Base-by-base conservation (phyloP, 1,140 invertebrate genomes). In the Parapsyche elsis region DNA sequence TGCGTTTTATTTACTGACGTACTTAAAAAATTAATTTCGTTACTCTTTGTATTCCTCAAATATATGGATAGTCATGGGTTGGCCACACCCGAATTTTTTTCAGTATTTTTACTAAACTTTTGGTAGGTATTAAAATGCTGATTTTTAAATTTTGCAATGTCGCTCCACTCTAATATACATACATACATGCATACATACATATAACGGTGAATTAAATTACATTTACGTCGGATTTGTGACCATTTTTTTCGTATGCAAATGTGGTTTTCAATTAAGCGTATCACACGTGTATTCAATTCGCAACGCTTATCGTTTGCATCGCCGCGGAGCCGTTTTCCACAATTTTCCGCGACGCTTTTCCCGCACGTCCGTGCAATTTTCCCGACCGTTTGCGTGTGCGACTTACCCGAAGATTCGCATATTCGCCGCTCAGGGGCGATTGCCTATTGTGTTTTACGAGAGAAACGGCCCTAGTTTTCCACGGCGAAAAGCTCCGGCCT, bases 391-490 rank as follows among this genome's bases (percentile, higher is more conserved):
- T 73, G 71, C 71, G 71, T 73, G 71, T 21, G 9, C 71, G 45
- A n/a, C 45, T 73, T 21, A 21, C 23, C n/a, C 38, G 9, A 67
- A 67, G 61, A 67, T 67, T 67, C 61, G 61, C 61, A 23, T 23
- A 67, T 67, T 67, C 71, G 7, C 71, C 71, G 12, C 71, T 46
- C 12, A 19, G 45, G n/a, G 19, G n/a, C 44, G 71, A 73, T 73
- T 73, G 67, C 26, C 67, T 38, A 71, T 71, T 71, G 71, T 38
- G 71, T 73, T 73, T 73, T 71, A 71, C 23, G 16, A 24, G 16
- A 23, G 14, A 23, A 10, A 24, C 26, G 23, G 5, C 26, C n/a
- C 23, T 26, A 24, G 21, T 71, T 16, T 53, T 53, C 49, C 49
- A 46, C 71, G 71, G 24, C 71, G 71, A 38, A 30, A 38, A 23